Evolutionary conservation across 2,797 vertebrate species (phyloP).

Genomic region (Rhinophrynus dorsalis): DNA sequence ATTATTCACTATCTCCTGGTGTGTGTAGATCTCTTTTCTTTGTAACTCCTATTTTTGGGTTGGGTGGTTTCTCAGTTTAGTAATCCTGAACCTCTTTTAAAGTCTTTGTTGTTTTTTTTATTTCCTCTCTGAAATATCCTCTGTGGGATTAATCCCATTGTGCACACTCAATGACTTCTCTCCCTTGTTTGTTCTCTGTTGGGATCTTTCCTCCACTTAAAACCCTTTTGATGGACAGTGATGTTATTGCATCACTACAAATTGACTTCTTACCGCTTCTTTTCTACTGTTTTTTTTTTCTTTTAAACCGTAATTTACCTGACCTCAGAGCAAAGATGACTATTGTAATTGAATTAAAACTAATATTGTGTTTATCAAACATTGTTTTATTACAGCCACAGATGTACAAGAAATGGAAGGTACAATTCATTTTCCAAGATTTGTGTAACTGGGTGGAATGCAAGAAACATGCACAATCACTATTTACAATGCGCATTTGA

Average conservation of each 20-base stretch:
- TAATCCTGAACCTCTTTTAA: conserved; percentile 19
- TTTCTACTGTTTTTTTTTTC: neutral
- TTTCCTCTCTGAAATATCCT: conserved; percentile 45
- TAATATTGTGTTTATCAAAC: too few species aligned
- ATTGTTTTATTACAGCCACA: too few species aligned
- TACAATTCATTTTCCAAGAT: too few species aligned
- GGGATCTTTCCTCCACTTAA: conserved; percentile 25
- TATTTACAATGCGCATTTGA: too few species aligned
- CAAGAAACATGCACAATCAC: too few species aligned
- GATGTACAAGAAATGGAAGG: too few species aligned
- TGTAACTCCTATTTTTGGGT: conserved; percentile 39
- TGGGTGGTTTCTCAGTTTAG: conserved; percentile 43
- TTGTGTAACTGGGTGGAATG: too few species aligned
- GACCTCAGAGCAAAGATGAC: too few species aligned
- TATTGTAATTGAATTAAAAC: too few species aligned
- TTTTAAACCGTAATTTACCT: neutral
- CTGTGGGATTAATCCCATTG: conserved; percentile 46
- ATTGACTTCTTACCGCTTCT: conserved; percentile 31
- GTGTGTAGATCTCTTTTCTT: conserved; percentile 28
- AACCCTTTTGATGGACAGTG: conserved; percentile 31
- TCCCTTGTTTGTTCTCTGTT: conserved; percentile 26
- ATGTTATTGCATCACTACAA: conserved; percentile 31
- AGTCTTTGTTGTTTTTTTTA: conserved; percentile 32
- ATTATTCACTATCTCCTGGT: conserved; percentile 21
- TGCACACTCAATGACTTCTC: conserved; percentile 29